Conservation (phyloP, 2,113 vertebrate genomes). For the Riparia riparia region DNA sequence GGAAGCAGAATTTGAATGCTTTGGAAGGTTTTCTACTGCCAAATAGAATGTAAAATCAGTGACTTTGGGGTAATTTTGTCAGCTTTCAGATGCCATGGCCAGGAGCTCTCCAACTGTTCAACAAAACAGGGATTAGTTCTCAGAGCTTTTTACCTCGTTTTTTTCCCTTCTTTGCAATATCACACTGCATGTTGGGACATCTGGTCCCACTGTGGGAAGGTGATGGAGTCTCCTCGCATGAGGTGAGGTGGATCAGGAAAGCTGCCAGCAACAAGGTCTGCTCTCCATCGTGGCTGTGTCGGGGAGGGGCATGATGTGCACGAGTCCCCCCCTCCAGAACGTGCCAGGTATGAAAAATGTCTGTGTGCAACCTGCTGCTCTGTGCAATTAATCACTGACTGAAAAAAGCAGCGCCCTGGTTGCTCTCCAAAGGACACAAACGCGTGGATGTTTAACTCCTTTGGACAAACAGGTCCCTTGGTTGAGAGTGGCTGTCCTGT, state of each 20-base stretch:
- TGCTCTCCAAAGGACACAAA: not conserved
- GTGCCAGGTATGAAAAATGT: not conserved
- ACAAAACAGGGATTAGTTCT: conserved; percentile 60
- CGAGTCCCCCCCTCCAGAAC: not conserved
- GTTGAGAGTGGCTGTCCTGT: not conserved
- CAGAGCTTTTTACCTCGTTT: not conserved
- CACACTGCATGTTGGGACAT: conserved; percentile 36
- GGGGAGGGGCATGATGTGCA: not conserved
- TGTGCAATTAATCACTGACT: conserved; percentile 24
- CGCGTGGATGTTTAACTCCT: not conserved
- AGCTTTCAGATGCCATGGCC: conserved; percentile 1
- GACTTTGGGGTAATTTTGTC: conserved; percentile 40
- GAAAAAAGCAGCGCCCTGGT: not conserved
- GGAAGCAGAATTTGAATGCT: conserved; percentile 14
- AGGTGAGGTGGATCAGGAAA: conserved; percentile 37
- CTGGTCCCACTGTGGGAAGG: conserved; percentile 65
- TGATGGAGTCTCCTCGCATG: conserved; percentile 36
- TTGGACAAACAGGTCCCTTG: not conserved
- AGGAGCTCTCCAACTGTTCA: conserved; percentile 54
- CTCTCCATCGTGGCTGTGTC: not conserved
- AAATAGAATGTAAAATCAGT: conserved; percentile 45
- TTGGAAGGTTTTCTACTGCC: conserved; percentile 40
- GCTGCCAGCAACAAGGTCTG: conserved; percentile 56
- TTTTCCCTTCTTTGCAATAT: not conserved
- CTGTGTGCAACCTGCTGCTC: not conserved